Conservation (phyloP, 2,888 invertebrate genomes). For the Heliconius ismenius region DNA sequence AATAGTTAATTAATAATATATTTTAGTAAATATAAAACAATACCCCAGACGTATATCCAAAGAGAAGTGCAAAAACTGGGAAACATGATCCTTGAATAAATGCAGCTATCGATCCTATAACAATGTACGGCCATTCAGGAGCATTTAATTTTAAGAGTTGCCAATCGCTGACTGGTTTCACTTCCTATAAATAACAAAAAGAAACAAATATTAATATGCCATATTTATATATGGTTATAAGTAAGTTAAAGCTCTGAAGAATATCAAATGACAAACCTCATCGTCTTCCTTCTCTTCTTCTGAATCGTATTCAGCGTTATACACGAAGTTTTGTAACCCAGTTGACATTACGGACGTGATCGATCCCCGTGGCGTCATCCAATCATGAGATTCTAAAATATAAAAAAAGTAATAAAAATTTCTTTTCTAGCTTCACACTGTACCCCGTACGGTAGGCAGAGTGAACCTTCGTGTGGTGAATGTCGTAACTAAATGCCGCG, state of each 20-base stretch:
- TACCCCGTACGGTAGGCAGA: too few species aligned
- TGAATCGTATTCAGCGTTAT: constrained; percentile 64
- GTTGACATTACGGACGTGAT: constrained; percentile 72
- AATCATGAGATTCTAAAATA: constrained; percentile 67
- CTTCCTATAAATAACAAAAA: constrained; percentile 50
- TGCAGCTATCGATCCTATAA: constrained; percentile 84
- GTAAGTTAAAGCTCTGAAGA: not conserved
- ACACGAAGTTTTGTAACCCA: constrained; percentile 67
- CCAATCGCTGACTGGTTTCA: constrained; percentile 69
- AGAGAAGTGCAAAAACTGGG: constrained; percentile 86
- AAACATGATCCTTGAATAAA: constrained; percentile 84
- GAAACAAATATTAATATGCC: not conserved
- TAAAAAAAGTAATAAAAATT: not conserved
- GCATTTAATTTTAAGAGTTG: constrained; percentile 82
- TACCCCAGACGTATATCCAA: constrained; percentile 85
- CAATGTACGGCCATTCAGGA: constrained; percentile 84
- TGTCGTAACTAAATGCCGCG: too few species aligned
- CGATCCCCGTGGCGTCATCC: constrained; percentile 76
- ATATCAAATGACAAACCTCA: constrained; percentile 53
- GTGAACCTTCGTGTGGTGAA: too few species aligned
- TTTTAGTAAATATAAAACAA: constrained; percentile 43
- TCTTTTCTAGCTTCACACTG: too few species aligned
- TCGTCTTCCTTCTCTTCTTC: constrained; percentile 65
- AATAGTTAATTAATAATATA: too few species aligned
- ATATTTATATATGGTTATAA: not conserved